phyloP scores from a whole-genome alignment of 2,113 vertebrate genomes.

The Melanostigma gelatinosum region DNA sequence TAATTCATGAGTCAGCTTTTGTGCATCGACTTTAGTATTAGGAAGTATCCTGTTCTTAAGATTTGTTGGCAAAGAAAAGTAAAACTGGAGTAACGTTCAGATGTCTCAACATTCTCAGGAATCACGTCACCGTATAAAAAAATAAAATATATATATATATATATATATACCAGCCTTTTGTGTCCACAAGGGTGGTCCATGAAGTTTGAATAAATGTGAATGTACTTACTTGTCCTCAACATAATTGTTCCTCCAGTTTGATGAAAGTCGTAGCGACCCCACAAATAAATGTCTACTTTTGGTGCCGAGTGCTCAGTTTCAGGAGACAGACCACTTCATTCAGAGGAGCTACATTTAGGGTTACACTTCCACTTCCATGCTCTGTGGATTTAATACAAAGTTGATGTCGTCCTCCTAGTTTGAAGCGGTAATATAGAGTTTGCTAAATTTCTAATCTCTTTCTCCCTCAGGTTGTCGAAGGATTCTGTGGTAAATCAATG shows the following conservation, averaged over 20 bases:
- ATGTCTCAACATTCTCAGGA: not conserved
- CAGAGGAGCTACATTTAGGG: conserved; percentile 16
- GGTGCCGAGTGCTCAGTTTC: not conserved
- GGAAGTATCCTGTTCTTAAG: not conserved
- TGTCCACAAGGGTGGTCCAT: not conserved
- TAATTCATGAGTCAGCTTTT: not conserved
- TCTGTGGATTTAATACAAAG: not conserved
- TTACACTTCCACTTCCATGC: not conserved
- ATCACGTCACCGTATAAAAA: not conserved
- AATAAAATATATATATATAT: too few relatives aligned
- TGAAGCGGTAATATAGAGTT: not conserved
- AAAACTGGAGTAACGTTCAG: not conserved
- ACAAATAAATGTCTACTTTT: conserved; percentile 6
- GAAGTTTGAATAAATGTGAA: not conserved
- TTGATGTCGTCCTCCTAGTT: not conserved
- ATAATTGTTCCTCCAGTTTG: conserved; percentile 5
- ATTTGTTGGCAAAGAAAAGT: not conserved
- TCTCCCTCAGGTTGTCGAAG: conserved; percentile 56
- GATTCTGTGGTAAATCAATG: conserved; percentile 69
- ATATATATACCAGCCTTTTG: not conserved
- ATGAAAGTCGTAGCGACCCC: not conserved
- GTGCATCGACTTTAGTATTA: not conserved
- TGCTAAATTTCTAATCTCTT: not conserved
- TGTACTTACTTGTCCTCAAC: conserved; percentile 1
- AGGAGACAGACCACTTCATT: not conserved